These are phyloP conservation scores for Astatotilapia flaviijosephi DNA, from an alignment of 2,113 vertebrate genomes.

Conservation along the genomic window DNA sequence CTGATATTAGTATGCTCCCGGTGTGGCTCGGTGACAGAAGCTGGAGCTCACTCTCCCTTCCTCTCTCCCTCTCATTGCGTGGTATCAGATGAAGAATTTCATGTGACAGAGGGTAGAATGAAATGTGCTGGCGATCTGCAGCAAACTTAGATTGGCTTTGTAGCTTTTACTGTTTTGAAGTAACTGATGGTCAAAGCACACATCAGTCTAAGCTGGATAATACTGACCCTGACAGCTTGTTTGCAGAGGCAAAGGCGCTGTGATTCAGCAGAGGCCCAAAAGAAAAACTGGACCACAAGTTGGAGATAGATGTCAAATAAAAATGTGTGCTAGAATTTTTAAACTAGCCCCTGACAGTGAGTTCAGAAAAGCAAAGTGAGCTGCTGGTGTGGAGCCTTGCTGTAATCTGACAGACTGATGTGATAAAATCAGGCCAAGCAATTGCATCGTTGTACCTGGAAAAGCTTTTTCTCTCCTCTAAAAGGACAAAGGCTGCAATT, in stretches of 20 bases:
- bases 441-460: constrained; percentile 40
- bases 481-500: constrained; percentile 56
- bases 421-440: constrained; percentile 47
- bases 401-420: constrained; percentile 32
- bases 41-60: background rate
- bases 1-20: constrained; percentile 55
- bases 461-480: background rate
- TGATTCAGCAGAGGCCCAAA: background rate
- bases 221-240: background rate
- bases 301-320: background rate
- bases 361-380: background rate
- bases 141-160: constrained; percentile 22
- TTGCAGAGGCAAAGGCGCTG: constrained; percentile 7
- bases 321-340: background rate
- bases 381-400: background rate
- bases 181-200: background rate
- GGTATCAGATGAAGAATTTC: constrained; percentile 45
- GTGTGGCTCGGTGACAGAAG: constrained; percentile 40
- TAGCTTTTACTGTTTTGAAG: background rate
- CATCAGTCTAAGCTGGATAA: background rate
- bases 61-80: background rate
- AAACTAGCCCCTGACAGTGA: background rate
- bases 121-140: constrained; percentile 11
- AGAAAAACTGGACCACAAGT: background rate
- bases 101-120: constrained; percentile 38